Base-by-base conservation (phyloP, 1,140 invertebrate species). In the Drosophila auraria region DNA sequence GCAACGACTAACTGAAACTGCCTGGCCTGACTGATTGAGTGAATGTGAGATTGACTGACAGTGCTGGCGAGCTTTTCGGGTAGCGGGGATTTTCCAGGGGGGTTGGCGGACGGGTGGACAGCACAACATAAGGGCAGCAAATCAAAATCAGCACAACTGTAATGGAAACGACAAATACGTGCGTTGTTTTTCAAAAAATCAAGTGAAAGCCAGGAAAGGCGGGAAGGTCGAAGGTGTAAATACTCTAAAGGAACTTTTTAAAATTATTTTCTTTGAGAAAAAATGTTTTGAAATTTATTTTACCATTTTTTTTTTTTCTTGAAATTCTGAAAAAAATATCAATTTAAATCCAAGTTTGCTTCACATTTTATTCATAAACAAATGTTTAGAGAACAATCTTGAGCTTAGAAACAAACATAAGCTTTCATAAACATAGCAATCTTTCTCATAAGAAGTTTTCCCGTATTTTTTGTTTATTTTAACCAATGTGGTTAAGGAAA, bases 101-200 rank as follows among this genome's bases (percentile, higher is more conserved):
- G n/a, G 27, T 6, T 30, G 15, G 11, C 5, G 64, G 3, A 33
- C 2, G n/a, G n/a, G 45, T 15, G 23, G 56, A 44, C 77, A 84
- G 75, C 63, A 56, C 33, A 38, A 50, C 65, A 75, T 42, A 44
- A 68, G 66, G 82, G 51, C 87, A 82, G 86, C 86, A 90, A 90
- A 86, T 90, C 86, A 90, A 90, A 90, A 86, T 90, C 86, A 90
- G 82, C 79, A 86, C 86, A 90, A 90, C 87, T 90, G 86, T 90
- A 90, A 90, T 90, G 82, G 86, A 90, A 90, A 90, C 86, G 86
- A 78, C 86, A 90, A 90, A 82, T 90, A 90, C 86, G 86, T 90
- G 86, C 79, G 61, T 77, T 82, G 83, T 80, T 87, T 79, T 74
- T 57, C 47, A 60, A 73, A 76, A 77, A 77, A 50, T 54, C 23